Base-by-base conservation (phyloP, 1,140 invertebrate species). In the Pseudachorutes palmiensis region DNA sequence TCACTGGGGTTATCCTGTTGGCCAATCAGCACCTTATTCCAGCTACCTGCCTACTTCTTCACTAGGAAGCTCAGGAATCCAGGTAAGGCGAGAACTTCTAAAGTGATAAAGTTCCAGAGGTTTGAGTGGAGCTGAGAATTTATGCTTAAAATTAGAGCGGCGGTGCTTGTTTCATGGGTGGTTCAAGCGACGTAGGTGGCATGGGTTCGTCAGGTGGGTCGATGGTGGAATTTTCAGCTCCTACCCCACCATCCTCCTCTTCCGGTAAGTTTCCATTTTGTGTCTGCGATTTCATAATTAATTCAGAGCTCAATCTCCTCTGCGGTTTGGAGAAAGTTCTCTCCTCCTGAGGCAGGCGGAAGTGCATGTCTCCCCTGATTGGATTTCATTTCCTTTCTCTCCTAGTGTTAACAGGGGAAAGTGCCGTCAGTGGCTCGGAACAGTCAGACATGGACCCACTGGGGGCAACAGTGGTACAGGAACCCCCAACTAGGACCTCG, bases 1-100 rank as follows among this genome's bases (percentile, higher is more conserved):
- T 63, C 70, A 74, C 67, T 71, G 70, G 70, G 68, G n/a, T n/a
- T n/a, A n/a, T n/a, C 69, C 65, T 71, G 70, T 65, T 65, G 66
- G 22, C 70, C 72, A n/a, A n/a, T n/a, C n/a, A 45, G 70, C 72
- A 33, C 70, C 72, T 36, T 74, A 74, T 66, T 71, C 72, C 28
- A 70, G 70, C 49, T 74, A 74, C 67, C 64, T 74, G 70, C 69
- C 66, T 57, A 71, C 12, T 12, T 5, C 51, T 5, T 16, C 19
- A 41, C 5, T 19, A 5, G 19, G 19, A 5, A 41, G 19, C 36
- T 19, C 36, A 9, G 36, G 36, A 19, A 5, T 41, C 36, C 36
- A 41, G 36, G 36, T 41, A 41, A 41, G 36, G n/a, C n/a, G n/a
- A n/a, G n/a, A n/a, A n/a, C n/a, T n/a, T n/a, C n/a, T n/a, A n/a